Conservation (phyloP, 2,113 vertebrate species). For the Ochotona curzoniae region DNA sequence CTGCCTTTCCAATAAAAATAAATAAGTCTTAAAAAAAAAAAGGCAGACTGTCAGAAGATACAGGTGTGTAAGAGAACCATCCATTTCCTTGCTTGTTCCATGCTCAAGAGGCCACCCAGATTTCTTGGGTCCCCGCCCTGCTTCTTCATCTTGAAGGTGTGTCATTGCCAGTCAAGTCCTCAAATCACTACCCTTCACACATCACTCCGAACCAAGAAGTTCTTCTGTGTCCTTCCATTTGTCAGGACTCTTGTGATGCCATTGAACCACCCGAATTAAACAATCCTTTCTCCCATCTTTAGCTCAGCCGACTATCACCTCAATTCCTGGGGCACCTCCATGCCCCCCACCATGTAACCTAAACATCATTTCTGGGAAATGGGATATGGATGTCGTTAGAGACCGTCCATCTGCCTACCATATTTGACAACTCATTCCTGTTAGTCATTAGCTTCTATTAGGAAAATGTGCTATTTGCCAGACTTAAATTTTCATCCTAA, state of each 20-base stretch:
- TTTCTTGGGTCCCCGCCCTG: not conserved
- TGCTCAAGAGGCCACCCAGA: not conserved
- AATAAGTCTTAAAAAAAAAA: too few species aligned
- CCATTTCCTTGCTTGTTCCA: not conserved
- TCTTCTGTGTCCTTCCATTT: not conserved
- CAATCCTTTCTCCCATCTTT: not conserved
- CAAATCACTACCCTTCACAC: not conserved
- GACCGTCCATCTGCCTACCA: not conserved
- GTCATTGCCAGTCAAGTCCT: not conserved
- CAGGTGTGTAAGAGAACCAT: not conserved
- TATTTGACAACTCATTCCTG: not conserved
- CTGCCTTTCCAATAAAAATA: too few species aligned
- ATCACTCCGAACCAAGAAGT: not conserved
- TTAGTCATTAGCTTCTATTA: slow-evolving; percentile 9
- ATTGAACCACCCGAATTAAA: not conserved
- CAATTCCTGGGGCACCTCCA: too few species aligned
- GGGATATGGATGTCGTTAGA: not conserved
- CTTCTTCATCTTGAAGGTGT: not conserved
- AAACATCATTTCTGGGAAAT: not conserved
- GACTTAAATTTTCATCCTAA: slow-evolving; percentile 29
- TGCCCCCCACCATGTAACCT: not conserved
- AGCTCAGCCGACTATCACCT: not conserved
- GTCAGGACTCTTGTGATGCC: not conserved
- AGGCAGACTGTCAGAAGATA: not conserved
- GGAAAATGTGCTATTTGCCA: slow-evolving; percentile 18